Evolutionary conservation across 2,113 vertebrate genomes (phyloP).

Genomic region (Pedionomus torquatus): DNA sequence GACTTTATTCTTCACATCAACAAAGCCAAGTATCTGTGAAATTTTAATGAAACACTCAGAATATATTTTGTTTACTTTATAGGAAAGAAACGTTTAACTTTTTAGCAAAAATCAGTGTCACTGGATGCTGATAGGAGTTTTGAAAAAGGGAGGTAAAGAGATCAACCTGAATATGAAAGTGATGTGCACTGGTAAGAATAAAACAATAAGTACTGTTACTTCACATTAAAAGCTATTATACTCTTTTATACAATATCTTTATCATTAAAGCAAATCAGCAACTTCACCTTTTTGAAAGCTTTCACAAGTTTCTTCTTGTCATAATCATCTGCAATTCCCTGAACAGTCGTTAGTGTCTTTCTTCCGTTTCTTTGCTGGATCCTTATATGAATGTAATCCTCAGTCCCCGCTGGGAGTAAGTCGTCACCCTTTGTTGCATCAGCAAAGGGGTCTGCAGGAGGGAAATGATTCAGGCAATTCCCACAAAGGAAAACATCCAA

Average conservation of each 20-base stretch:
- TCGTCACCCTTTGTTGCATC: constrained; percentile 94
- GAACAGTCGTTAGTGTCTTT: constrained; percentile 89
- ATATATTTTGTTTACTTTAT: neutral
- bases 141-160: neutral
- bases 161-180: neutral
- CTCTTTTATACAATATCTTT: neutral
- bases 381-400: constrained; percentile 92
- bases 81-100: neutral
- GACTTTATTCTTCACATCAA: neutral
- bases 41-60: neutral
- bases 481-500: neutral
- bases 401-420: constrained; percentile 89
- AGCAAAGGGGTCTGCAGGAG: constrained; percentile 87
- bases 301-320: constrained; percentile 94
- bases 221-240: neutral
- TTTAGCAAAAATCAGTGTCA: neutral
- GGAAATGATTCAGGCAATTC: neutral
- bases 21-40: neutral
- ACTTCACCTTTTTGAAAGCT: constrained; percentile 88
- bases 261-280: neutral
- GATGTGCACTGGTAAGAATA: neutral
- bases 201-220: neutral
- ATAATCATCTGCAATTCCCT: constrained; percentile 89
- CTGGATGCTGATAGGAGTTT: neutral
- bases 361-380: constrained; percentile 90